Conservation (phyloP, 1,140 invertebrate genomes). For the Eriocheir sinensis region DNA sequence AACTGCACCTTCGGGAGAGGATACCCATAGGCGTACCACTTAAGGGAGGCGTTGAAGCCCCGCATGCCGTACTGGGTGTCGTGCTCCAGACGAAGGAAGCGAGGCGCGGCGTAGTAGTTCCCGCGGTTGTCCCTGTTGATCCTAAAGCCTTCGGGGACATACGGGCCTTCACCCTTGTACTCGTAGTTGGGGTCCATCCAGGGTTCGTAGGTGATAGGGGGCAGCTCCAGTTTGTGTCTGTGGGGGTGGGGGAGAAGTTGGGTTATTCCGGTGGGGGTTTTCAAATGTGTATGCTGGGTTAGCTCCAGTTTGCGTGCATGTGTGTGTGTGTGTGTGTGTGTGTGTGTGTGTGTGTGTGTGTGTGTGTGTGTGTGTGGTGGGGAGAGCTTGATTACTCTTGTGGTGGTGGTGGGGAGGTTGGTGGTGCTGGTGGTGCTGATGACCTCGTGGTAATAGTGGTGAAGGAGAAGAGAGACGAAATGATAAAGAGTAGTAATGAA, state of each 20-base stretch:
- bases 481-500: slow-evolving; percentile 26
- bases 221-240: slow-evolving; percentile 89
- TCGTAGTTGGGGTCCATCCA: slow-evolving; percentile 91
- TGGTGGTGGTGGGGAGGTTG: neutral
- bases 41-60: slow-evolving; percentile 91
- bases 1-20: slow-evolving; percentile 95
- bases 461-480: slow-evolving; percentile 37
- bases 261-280: neutral
- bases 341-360: no score
- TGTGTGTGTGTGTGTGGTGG: neutral
- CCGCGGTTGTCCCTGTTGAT: slow-evolving; percentile 92
- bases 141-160: slow-evolving; percentile 95
- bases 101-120: slow-evolving; percentile 85
- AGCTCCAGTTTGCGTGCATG: no score
- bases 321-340: no score
- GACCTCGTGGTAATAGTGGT: neutral
- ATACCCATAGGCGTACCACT: slow-evolving; percentile 96
- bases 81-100: slow-evolving; percentile 92
- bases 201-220: slow-evolving; percentile 89
- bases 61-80: slow-evolving; percentile 94
- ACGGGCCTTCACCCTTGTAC: slow-evolving; percentile 93
- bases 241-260: neutral
- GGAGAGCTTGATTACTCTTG: neutral
- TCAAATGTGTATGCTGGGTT: neutral
- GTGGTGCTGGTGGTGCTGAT: neutral